Evolutionary conservation across 2,797 vertebrate species (phyloP).

Genomic region (Semaprochilodus insignis): DNA sequence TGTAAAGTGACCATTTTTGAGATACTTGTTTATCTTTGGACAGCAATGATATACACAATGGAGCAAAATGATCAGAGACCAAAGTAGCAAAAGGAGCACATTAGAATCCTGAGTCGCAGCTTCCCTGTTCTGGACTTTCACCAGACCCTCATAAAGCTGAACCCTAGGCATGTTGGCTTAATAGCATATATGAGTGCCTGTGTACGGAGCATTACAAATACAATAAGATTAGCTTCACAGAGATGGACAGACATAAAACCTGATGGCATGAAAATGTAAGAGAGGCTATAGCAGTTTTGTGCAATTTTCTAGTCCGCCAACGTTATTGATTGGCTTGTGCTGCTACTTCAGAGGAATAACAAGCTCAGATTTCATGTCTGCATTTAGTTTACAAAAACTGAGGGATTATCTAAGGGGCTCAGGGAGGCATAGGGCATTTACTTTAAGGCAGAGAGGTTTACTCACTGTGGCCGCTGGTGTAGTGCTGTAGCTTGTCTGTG

Average conservation of each 20-base stretch:
- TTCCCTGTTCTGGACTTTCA: too few species aligned
- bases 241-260: not conserved
- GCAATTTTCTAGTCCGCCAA: not conserved
- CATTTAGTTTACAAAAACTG: constrained; percentile 1
- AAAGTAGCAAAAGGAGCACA: too few species aligned
- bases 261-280: not conserved
- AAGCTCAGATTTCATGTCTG: constrained; percentile 17
- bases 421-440: constrained; percentile 2
- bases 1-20: too few species aligned
- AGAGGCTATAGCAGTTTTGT: not conserved
- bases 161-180: too few species aligned
- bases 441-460: constrained; percentile 63
- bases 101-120: too few species aligned
- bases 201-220: too few species aligned
- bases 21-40: too few species aligned
- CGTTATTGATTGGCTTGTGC: not conserved
- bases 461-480: constrained; percentile 97
- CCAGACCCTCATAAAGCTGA: too few species aligned
- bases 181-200: too few species aligned
- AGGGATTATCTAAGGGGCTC: constrained; percentile 1
- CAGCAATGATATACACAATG: not conserved
- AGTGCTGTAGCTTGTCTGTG: constrained; percentile 97
- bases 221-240: too few species aligned
- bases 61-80: not conserved
- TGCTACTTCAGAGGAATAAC: constrained; percentile 10